Evolutionary conservation across 2,113 vertebrate genomes (phyloP), one percentile per base, ranked within the genome.

Genomic region (Aptenodytes patagonicus): DNA sequence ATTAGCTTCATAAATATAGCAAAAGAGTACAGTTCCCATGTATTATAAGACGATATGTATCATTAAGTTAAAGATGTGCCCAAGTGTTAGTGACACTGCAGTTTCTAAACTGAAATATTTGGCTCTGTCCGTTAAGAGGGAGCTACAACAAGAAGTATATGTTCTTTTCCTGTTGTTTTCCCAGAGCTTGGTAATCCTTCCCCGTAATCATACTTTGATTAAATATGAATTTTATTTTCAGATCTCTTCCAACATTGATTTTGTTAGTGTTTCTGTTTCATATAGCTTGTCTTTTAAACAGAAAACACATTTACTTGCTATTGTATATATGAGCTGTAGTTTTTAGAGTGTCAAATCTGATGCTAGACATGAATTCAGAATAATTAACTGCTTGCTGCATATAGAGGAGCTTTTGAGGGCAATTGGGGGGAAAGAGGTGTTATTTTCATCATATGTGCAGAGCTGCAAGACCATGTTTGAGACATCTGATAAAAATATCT

Each of bases 151-250:
- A n/a, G 22, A 70, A 58, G 7, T 8, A 9, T 28, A 13, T 62
- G 2, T n/a, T 78, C 20, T 51, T 90, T 77, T 57, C 10, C 31
- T 70, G 18, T 49, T 87, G 26, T 70, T 96, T 93, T 54, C 34
- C 34, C 31, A 49, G 57, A 75, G 31, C 17, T 90, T 65, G 66
- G 38, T 78, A 96, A 90, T 87, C 38, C 31, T 94, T 72, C 72
- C 22, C 16, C 78, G 46, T 34, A 79, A 83, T 57, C 21, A 29
- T 38, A 55, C 28, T 65, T 83, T 62, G 58, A 95, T 77, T 54
- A 88, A 94, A 77, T 49, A 76, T 22, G 2, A 96, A 92, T 83
- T 73, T 84, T 68, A 29, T 92, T 95, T 52, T 81, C 79, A 96
- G 15, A 57, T 86, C 31, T 77, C 46, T 79, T 88, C 28, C 60